These are phyloP conservation scores for Tautogolabrus adspersus DNA, from an alignment of 2,113 vertebrate species.

Conservation along the genomic window DNA sequence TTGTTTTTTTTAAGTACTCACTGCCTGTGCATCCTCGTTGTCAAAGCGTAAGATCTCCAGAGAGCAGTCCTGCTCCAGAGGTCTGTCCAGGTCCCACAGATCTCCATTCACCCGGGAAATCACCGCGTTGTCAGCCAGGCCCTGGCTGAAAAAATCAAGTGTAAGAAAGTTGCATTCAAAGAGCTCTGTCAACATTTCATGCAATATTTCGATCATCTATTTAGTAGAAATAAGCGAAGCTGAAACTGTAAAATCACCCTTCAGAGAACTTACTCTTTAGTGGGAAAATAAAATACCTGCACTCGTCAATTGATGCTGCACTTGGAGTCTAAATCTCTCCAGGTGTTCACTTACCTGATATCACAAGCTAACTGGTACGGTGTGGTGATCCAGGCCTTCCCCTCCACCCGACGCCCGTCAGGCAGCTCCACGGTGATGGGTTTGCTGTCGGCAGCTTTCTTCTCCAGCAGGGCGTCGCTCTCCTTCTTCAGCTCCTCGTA, in stretches of 20 bases:
- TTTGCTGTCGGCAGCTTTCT: conserved; percentile 84
- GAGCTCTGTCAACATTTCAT: background rate
- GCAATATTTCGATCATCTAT: fast-evolving
- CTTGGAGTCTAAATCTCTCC: background rate
- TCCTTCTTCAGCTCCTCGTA: conserved; percentile 93
- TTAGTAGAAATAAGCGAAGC: background rate
- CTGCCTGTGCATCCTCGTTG: conserved; percentile 93
- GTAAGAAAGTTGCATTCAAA: conserved; percentile 1
- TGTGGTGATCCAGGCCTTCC: conserved; percentile 92
- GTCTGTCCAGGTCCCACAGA: conserved; percentile 96
- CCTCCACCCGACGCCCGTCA: conserved; percentile 86
- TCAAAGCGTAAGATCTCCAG: conserved; percentile 95
- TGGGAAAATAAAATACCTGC: too few relatives aligned
- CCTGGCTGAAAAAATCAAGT: conserved; percentile 84
- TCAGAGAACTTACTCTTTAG: too few relatives aligned
- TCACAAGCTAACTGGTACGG: conserved; percentile 92
- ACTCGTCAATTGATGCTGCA: too few relatives aligned
- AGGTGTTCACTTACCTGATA: conserved; percentile 86
- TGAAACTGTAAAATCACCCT: too few relatives aligned
- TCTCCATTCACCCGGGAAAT: conserved; percentile 91
- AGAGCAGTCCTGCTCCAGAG: conserved; percentile 90
- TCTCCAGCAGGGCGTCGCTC: conserved; percentile 87
- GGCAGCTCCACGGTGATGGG: conserved; percentile 90
- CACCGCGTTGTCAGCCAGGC: conserved; percentile 93
- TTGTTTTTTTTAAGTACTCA: conserved; percentile 76